Base-by-base conservation (phyloP, 2,113 vertebrate species). In the Microtus richardsoni region DNA sequence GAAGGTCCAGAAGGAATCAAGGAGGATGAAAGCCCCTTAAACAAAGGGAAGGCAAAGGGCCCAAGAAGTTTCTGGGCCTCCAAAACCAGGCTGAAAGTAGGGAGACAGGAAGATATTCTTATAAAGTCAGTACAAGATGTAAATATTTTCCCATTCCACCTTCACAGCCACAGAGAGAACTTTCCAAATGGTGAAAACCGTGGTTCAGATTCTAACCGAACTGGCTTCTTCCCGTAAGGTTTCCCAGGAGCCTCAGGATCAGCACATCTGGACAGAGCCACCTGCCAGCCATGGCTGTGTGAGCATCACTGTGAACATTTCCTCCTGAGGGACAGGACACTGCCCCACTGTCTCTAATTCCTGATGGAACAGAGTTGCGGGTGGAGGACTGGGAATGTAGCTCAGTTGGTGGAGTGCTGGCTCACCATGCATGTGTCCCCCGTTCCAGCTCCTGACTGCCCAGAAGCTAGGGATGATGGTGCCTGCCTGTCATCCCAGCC, bases 181-280 rank as follows among this genome's bases (percentile, higher is more conserved):
- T n/a, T 62, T 41, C 44, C 33, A 90, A 71, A 39, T 2, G 49
- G 71, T 44, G 58, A 21, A 36, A 62, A 24, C 74, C 39, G 3
- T 3, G 1, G 64, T 68, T 68, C 60, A 73, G 85, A 94, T 78
- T 88, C 5, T 84, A 39, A 44, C 30, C 5, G 9, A 11, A 60
- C 71, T 62, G 7, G 2, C 47, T 88, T 64, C 33, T 62, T 78
- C 41, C 68, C 12, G 5, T 47, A 33, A 17, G 30, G 12, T 30
- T 28, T 52, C 16, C 39, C 0, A 4, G 66, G 41, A 54, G 19
- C 26, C 39, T 66, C 13, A 1, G 4, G 62, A 77, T 44, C 19
- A 17, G 77, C 5, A 36, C 21, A 1, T 13, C 9, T 52, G 26
- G 24, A 75, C 3, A 0, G 8, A 58, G 4, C 5, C 11, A 71